A percentile compares a stretch with the other conserved stretches of the same genome.
These are phyloP conservation scores for Coregonus clupeaformis DNA, from an alignment of 2,113 vertebrate genomes.

Conservation along the genomic window DNA sequence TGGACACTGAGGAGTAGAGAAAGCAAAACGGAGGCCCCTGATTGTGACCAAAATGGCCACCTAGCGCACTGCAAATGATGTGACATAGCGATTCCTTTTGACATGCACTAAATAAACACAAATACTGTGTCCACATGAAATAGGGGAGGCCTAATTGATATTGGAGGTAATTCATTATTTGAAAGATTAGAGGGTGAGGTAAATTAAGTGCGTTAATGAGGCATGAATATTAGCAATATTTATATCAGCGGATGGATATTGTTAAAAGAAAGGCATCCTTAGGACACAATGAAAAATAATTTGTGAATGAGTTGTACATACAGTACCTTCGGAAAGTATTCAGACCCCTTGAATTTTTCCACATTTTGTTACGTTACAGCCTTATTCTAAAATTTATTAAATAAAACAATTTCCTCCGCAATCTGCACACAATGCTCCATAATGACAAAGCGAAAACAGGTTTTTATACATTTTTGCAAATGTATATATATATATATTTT, in stretches of 20 bases:
- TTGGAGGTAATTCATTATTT: conserved; percentile 68
- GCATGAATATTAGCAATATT: conserved; percentile 68
- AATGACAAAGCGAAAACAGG: no score
- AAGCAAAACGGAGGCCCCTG: not conserved
- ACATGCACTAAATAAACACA: conserved; percentile 65
- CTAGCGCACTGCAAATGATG: conserved; percentile 29
- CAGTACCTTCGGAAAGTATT: no score
- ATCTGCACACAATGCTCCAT: no score
- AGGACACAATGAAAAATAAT: conserved; percentile 37
- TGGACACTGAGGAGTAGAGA: conserved; percentile 31
- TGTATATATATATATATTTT: no score
- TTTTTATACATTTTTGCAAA: no score
- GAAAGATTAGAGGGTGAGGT: conserved; percentile 63
- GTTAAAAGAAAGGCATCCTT: conserved; percentile 27
- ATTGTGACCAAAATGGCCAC: conserved; percentile 41
- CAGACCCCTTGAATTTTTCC: no score
- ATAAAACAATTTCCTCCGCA: no score
- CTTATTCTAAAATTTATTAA: no score
- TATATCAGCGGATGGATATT: conserved; percentile 50
- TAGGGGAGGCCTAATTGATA: conserved; percentile 61
- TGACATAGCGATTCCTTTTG: conserved; percentile 53
- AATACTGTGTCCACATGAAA: conserved; percentile 63
- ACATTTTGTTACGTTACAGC: no score
- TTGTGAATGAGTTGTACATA: conserved; percentile 26
- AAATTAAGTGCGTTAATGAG: conserved; percentile 69